Percentiles rank a stretch among this genome's conserved stretches.
phyloP scores from a whole-genome alignment of 23 tunicate genomes.

The Halocynthia aurantium region DNA sequence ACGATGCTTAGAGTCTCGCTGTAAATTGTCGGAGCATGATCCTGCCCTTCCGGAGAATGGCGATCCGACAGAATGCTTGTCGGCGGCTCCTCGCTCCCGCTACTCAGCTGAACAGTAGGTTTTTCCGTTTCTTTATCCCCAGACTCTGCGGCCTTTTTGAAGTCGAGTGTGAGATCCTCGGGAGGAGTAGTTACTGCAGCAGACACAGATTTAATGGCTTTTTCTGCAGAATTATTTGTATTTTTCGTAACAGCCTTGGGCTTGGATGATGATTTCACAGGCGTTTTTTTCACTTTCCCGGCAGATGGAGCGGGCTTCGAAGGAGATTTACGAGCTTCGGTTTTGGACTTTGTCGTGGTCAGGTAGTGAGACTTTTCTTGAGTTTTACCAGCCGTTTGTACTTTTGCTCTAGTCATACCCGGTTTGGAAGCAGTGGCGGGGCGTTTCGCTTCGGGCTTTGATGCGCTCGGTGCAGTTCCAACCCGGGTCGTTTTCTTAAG shows the following conservation, averaged over 20 bases:
- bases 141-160: not conserved
- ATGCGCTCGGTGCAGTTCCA: constrained; percentile 4
- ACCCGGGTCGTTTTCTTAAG: not conserved
- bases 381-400: not conserved
- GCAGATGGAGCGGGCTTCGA: not conserved
- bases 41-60: constrained; percentile 60
- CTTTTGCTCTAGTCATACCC: not conserved
- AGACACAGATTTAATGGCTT: not conserved
- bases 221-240: not conserved
- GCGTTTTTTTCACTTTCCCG: constrained; percentile 4
- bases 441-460: constrained; percentile 18
- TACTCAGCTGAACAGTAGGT: not conserved
- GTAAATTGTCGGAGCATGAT: constrained; percentile 1
- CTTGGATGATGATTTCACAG: constrained; percentile 4
- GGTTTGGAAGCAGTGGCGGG: not conserved
- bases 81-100: constrained; percentile 1
- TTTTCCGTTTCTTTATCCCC: not conserved
- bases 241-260: not conserved
- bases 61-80: constrained; percentile 20
- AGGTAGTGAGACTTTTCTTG: constrained; percentile 2
- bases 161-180: constrained; percentile 23
- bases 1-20: not conserved
- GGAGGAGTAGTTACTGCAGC: constrained; percentile 6
- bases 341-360: constrained; percentile 21
- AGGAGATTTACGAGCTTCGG: constrained; percentile 25